A percentile compares a stretch with the other conserved stretches of the same genome.
Evolutionary conservation across 2,113 vertebrate species (phyloP).

Genomic region (Phrynocephalus versicolor): DNA sequence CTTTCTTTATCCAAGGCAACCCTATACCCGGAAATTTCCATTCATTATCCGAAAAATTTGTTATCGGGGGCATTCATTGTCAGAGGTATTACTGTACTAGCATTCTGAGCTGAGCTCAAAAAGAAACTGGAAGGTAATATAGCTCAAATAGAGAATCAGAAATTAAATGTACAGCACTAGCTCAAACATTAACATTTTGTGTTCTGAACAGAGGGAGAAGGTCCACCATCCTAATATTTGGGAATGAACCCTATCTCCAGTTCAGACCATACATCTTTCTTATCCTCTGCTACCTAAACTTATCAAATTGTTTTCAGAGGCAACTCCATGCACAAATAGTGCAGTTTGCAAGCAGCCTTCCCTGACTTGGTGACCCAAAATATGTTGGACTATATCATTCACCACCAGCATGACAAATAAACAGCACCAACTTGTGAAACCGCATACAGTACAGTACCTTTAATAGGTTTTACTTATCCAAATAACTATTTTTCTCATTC

Average conservation of each 20-base stretch:
- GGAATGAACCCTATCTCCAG: no score
- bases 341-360: not conserved
- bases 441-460: not conserved
- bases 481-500: not conserved
- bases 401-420: not conserved
- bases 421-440: not conserved
- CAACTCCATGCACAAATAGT: not conserved
- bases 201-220: no score
- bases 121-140: not conserved
- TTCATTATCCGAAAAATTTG: no score
- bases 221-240: no score
- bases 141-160: not conserved
- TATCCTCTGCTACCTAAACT: not conserved
- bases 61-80: no score
- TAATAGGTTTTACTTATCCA: slow-evolving; percentile 23
- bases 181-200: no score
- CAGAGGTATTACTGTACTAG: no score
- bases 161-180: not conserved
- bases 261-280: no score
- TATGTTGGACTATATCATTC: not conserved
- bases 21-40: no score
- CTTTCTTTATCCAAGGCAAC: no score
- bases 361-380: not conserved
- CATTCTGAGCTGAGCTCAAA: not conserved
- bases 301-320: not conserved